Evolutionary conservation across 2,113 vertebrate genomes (phyloP).

Genomic region (Clarias macrocephalus): DNA sequence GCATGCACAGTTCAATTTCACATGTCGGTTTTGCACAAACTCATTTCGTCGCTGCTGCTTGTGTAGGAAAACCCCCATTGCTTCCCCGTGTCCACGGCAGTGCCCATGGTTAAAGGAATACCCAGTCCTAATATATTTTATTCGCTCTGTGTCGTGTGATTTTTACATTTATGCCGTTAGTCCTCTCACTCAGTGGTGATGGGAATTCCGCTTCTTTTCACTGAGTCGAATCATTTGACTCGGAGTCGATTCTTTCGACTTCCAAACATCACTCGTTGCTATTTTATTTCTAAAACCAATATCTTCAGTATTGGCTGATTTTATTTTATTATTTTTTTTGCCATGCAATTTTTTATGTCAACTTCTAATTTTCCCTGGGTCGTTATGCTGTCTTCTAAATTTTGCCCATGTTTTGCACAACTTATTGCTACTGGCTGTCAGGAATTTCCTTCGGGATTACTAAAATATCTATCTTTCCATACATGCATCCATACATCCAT

Average conservation of each 20-base stretch:
- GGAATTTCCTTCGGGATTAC: no score
- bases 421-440: no score
- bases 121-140: not conserved
- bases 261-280: not conserved
- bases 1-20: not conserved
- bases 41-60: conserved; percentile 1
- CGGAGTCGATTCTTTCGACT: not conserved
- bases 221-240: not conserved
- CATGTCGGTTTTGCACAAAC: not conserved
- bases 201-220: not conserved
- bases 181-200: not conserved
- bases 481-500: no score
- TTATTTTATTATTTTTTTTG: no score
- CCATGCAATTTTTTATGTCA: not conserved
- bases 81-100: no score
- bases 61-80: not conserved
- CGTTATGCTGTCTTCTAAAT: no score
- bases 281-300: not conserved
- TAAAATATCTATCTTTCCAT: no score
- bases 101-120: no score
- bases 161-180: no score
- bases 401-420: no score
- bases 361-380: not conserved
- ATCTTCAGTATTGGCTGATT: not conserved
- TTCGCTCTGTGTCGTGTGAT: not conserved